A percentile compares a stretch with the other conserved stretches of the same genome.
Conservation (phyloP, 2,797 vertebrate species). For the Phyllotis vaccarum region DNA sequence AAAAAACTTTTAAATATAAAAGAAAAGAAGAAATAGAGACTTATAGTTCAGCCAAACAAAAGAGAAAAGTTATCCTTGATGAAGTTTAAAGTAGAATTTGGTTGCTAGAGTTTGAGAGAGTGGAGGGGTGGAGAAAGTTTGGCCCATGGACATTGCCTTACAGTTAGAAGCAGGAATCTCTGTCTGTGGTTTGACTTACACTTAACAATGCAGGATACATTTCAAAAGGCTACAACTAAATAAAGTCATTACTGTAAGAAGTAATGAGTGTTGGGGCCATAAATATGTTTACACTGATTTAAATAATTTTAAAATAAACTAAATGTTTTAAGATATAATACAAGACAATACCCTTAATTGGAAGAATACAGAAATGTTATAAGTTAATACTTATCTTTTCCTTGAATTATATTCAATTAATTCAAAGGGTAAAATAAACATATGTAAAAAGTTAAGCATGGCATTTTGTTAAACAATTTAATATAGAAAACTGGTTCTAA, state of each 20-base stretch:
- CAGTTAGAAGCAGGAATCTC: not conserved
- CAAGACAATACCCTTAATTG: not conserved
- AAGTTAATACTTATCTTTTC: not conserved
- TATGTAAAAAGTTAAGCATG: not conserved
- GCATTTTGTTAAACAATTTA: not conserved
- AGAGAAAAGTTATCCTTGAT: too few relatives aligned
- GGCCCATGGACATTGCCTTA: not conserved
- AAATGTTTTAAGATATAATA: not conserved
- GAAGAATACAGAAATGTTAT: not conserved
- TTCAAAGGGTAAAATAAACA: not conserved
- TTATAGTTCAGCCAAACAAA: too few relatives aligned
- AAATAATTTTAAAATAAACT: not conserved
- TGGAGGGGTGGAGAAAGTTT: not conserved
- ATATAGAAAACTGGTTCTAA: not conserved
- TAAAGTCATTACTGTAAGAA: not conserved
- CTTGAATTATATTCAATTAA: not conserved
- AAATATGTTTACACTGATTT: not conserved
- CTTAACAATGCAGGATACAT: not conserved
- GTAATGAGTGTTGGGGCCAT: not conserved
- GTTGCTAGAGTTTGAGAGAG: not conserved
- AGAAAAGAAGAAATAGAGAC: too few relatives aligned
- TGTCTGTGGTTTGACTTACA: not conserved
- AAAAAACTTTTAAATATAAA: too few relatives aligned
- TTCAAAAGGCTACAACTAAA: not conserved
- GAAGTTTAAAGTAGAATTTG: not conserved